phyloP scores from a whole-genome alignment of 2,113 vertebrate species.

The Anthoscopus minutus region DNA sequence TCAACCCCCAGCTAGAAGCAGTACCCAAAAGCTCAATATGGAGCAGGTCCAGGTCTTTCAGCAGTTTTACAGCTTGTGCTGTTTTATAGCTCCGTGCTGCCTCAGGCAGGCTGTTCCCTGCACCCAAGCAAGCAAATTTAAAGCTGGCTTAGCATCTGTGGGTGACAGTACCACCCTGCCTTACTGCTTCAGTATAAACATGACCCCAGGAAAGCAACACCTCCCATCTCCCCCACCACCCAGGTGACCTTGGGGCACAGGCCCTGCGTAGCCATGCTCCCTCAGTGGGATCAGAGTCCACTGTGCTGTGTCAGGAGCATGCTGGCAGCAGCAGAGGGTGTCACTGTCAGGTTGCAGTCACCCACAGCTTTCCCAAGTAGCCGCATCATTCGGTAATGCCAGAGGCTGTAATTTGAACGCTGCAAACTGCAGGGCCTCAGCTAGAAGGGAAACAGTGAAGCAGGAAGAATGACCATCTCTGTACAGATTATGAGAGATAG shows the following conservation, averaged over 20 bases:
- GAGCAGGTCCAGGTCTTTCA: background rate
- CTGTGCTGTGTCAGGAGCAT: background rate
- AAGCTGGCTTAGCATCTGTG: background rate
- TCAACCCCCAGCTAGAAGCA: background rate
- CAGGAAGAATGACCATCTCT: conserved; percentile 40
- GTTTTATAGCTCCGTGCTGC: background rate
- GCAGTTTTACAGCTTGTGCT: conserved; percentile 9
- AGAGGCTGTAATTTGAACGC: background rate
- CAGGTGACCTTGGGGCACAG: background rate
- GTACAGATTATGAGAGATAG: conserved; percentile 35
- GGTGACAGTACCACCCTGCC: background rate
- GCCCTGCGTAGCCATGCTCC: rapidly evolving
- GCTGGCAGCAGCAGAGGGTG: background rate
- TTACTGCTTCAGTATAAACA: background rate
- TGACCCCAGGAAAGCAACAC: background rate
- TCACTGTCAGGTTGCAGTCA: background rate
- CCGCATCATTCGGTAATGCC: background rate
- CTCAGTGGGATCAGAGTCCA: background rate
- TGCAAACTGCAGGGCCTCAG: conserved; percentile 44
- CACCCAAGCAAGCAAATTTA: background rate
- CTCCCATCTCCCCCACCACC: background rate
- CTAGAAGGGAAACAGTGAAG: background rate
- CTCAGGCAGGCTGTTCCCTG: background rate
- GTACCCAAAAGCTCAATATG: background rate
- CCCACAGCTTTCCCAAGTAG: background rate